Conservation (phyloP, 2,797 vertebrate species). For the Ciconia nigra region DNA sequence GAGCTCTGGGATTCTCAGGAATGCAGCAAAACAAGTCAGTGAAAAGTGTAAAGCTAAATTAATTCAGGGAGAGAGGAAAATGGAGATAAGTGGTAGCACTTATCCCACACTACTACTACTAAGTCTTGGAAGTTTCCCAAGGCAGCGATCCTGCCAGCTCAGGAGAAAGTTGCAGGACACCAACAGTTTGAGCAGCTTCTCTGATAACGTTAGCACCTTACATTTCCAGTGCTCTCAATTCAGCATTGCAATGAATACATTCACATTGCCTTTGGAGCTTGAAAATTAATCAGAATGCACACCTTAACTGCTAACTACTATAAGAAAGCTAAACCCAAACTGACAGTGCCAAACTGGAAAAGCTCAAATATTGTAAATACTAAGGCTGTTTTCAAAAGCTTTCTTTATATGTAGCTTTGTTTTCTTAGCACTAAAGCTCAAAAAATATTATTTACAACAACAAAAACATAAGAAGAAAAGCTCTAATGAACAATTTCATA, state of each 20-base stretch:
- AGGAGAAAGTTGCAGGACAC: not conserved
- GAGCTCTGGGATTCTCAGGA: not conserved
- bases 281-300: not conserved
- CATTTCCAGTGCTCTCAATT: not conserved
- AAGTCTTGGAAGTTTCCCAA: not conserved
- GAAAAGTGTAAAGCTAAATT: constrained; percentile 18
- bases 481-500: not conserved
- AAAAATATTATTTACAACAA: not conserved
- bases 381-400: not conserved
- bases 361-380: not conserved
- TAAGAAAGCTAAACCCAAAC: not conserved
- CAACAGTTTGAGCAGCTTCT: not conserved
- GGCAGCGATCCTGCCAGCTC: not conserved
- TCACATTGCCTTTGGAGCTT: not conserved
- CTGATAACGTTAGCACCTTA: not conserved
- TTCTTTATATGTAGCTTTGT: not conserved
- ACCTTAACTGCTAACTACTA: not conserved
- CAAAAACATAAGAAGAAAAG: not conserved
- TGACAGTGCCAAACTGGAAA: not conserved
- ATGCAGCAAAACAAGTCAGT: constrained; percentile 23
- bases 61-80: not conserved
- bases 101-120: not conserved
- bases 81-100: not conserved
- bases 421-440: not conserved
- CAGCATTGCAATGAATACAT: not conserved